phyloP scores from a whole-genome alignment of 2,888 invertebrate species.

The Protodeltote pygarga region DNA sequence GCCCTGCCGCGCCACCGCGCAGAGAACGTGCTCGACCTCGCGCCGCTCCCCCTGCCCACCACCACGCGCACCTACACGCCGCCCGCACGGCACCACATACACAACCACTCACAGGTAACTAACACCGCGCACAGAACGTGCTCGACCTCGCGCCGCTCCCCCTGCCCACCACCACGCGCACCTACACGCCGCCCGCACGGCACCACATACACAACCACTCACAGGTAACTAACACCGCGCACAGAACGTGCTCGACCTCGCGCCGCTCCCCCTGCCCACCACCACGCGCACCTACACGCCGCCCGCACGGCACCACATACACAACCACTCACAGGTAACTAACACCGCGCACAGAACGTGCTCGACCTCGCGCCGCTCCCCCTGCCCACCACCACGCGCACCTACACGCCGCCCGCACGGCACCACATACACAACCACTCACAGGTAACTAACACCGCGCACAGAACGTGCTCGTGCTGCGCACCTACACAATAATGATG shows the following conservation, averaged over 20 bases:
- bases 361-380: slow-evolving; percentile 91
- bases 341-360: slow-evolving; percentile 89
- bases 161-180: slow-evolving; percentile 91
- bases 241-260: slow-evolving; percentile 91
- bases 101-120: slow-evolving; percentile 13
- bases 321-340: slow-evolving; percentile 9
- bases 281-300: slow-evolving; percentile 85
- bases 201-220: background rate
- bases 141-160: slow-evolving; percentile 91
- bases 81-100: slow-evolving; percentile 10
- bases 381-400: slow-evolving; percentile 91
- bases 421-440: slow-evolving; percentile 6
- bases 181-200: slow-evolving; percentile 85
- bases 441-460: slow-evolving; percentile 64
- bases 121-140: slow-evolving; percentile 89
- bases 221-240: slow-evolving; percentile 65
- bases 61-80: slow-evolving; percentile 90
- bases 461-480: slow-evolving; percentile 90
- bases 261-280: slow-evolving; percentile 91
- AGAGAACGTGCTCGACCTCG: slow-evolving; percentile 92
- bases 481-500: slow-evolving; percentile 53
- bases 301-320: slow-evolving; percentile 5
- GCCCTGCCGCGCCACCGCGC: slow-evolving; percentile 78
- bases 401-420: slow-evolving; percentile 85
- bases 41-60: slow-evolving; percentile 91